Percentiles rank a stretch among this genome's conserved stretches.
These are phyloP conservation scores for Daktulosphaira vitifoliae DNA, from an alignment of 1,140 invertebrate genomes.

Conservation along the genomic window DNA sequence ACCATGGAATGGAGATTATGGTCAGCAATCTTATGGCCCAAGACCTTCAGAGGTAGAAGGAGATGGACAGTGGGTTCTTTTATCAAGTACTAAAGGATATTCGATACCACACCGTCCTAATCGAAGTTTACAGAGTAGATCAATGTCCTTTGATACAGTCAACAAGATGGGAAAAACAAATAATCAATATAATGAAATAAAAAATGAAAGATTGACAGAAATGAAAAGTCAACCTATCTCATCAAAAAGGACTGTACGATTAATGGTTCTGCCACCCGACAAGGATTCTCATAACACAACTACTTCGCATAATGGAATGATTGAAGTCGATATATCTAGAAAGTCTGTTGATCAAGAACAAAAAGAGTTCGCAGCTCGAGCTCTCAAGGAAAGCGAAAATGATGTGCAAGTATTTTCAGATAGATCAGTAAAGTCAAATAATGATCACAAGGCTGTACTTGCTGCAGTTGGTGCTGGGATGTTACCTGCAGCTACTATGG, in stretches of 20 bases:
- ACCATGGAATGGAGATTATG: conserved; percentile 17
- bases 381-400: not conserved
- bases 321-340: conserved; percentile 63
- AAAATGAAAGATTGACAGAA: not conserved
- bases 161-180: not conserved
- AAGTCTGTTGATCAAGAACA: conserved; percentile 56
- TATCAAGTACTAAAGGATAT: conserved; percentile 68
- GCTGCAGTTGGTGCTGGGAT: conserved; percentile 66
- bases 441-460: conserved; percentile 41
- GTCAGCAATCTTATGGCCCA: conserved; percentile 10
- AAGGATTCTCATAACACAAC: conserved; percentile 57
- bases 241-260: conserved; percentile 45
- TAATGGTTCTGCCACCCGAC: conserved; percentile 60
- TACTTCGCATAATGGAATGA: conserved; percentile 61
- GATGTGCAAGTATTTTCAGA: conserved; percentile 1
- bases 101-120: conserved; percentile 43
- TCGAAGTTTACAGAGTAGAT: conserved; percentile 23
- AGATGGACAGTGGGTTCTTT: conserved; percentile 64
- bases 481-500: conserved; percentile 62
- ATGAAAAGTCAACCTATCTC: not conserved
- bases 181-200: not conserved
- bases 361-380: conserved; percentile 46
- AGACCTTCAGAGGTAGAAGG: conserved; percentile 50
- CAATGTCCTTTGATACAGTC: conserved; percentile 15
- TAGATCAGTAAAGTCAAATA: not conserved